A percentile compares a stretch with the other conserved stretches of the same genome.
Evolutionary conservation across 2,888 invertebrate species (phyloP).

Genomic region (Electrophaes corylata): DNA sequence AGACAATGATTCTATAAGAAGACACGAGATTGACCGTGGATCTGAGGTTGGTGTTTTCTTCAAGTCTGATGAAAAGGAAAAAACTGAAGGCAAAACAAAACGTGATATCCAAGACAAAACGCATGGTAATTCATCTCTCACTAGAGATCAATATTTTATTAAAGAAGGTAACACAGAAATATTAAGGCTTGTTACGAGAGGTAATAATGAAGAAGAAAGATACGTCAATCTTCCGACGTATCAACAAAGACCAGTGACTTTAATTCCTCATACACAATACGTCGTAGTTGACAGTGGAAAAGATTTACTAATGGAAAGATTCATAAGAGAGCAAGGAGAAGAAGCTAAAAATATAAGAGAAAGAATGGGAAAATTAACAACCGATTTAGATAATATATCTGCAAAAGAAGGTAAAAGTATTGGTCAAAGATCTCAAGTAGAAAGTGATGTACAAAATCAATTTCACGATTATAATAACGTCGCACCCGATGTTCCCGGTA

Average conservation of each 20-base stretch:
- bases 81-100: slow-evolving; percentile 60
- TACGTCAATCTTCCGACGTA: slow-evolving; percentile 83
- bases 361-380: slow-evolving; percentile 70
- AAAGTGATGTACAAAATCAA: slow-evolving; percentile 61
- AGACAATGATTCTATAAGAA: slow-evolving; percentile 89
- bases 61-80: slow-evolving; percentile 70
- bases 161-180: slow-evolving; percentile 95
- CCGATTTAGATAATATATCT: slow-evolving; percentile 76
- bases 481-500: slow-evolving; percentile 65
- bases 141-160: slow-evolving; percentile 90
- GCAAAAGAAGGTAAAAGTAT: slow-evolving; percentile 80
- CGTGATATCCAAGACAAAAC: slow-evolving; percentile 62
- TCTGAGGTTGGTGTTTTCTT: slow-evolving; percentile 85
- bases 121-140: slow-evolving; percentile 68
- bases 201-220: slow-evolving; percentile 86
- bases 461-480: slow-evolving; percentile 67
- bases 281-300: slow-evolving; percentile 91
- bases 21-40: slow-evolving; percentile 91
- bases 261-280: slow-evolving; percentile 84
- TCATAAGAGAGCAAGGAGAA: slow-evolving; percentile 92
- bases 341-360: slow-evolving; percentile 86
- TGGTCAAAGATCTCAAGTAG: slow-evolving; percentile 68
- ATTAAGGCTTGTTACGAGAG: slow-evolving; percentile 90
- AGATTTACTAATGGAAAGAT: slow-evolving; percentile 92
- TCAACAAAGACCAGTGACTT: slow-evolving; percentile 81